Conservation (phyloP, 2,113 vertebrate genomes). For the Ictalurus furcatus region DNA sequence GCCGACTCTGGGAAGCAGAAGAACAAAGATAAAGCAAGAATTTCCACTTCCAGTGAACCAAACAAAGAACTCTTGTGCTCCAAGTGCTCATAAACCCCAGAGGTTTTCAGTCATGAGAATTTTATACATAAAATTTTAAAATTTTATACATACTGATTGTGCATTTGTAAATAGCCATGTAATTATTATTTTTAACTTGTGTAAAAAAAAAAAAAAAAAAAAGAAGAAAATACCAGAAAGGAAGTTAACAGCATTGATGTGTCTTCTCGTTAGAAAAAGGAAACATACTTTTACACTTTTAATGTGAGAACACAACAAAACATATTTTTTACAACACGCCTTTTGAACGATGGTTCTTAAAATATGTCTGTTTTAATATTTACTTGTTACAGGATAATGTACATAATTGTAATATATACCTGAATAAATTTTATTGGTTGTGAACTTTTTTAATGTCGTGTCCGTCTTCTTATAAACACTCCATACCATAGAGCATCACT, state of each 20-base stretch:
- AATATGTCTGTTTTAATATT: constrained; percentile 99
- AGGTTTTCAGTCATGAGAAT: constrained; percentile 82
- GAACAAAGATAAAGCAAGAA: constrained; percentile 82
- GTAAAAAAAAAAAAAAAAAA: constrained; percentile 67
- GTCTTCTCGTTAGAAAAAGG: constrained; percentile 75
- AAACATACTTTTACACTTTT: constrained; percentile 76
- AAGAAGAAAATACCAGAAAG: constrained; percentile 56
- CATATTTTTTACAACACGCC: constrained; percentile 90
- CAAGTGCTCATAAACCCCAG: constrained; percentile 88
- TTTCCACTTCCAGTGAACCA: constrained; percentile 65
- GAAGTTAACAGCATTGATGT: constrained; percentile 66
- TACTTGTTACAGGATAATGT: constrained; percentile 92
- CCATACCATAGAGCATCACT: too few relatives aligned
- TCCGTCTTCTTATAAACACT: background rate
- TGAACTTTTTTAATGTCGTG: constrained; percentile 58
- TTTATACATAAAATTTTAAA: constrained; percentile 77
- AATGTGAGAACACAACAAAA: constrained; percentile 86
- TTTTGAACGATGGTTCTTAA: constrained; percentile 97
- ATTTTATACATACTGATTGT: constrained; percentile 98
- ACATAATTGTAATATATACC: constrained; percentile 99
- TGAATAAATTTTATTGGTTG: constrained; percentile 99
- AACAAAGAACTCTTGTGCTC: constrained; percentile 88
- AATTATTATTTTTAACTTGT: constrained; percentile 83
- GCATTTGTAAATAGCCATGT: constrained; percentile 73
- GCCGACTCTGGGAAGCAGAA: constrained; percentile 83